Base-by-base conservation (phyloP, 2,888 invertebrate species). In the Asteroscopus sphinx region DNA sequence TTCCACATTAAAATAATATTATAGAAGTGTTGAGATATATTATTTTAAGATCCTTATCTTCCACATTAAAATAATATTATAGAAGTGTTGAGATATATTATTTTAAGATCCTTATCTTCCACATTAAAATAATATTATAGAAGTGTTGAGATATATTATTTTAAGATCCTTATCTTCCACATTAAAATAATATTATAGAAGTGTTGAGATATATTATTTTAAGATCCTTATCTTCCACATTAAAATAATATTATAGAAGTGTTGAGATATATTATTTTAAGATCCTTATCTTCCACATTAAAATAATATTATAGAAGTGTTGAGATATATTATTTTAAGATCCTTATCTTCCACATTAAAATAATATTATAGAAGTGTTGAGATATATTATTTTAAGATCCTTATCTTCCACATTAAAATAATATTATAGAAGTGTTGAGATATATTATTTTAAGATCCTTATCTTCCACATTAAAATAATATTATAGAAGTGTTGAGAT, bases 391-490 rank as follows among this genome's bases (percentile, higher is more conserved):
- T 62, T 72, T 70, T 64, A 60, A 63, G 56, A 62, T 16, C 40
- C 21, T 48, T 52, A 75, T 75, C 74, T 75, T 74, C 74, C 74
- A 72, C 64, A 40, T 56, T 61, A 60, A 55, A 53, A 45, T 68
- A 62, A 62, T 51, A 26, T 46, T 62, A 48, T 61, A 68, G 41
- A 51, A 47, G 33, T 61, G 49, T 76, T 65, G 42, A 53, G 41
- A 55, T 61, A 35, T 44, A 37, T 63, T 76, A 72, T 62, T 72
- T 70, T 64, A 60, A 63, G 56, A 62, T 16, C 40, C 21, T 48
- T 52, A 75, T 75, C 74, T 75, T 74, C 74, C 74, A 72, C 64
- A 40, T 56, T 61, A 60, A 55, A 53, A 45, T 68, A 62, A 62
- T 51, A 26, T 46, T 62, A 48, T 61, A 68, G 41, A 51, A 47